A percentile compares a stretch with the other conserved stretches of the same genome.
Evolutionary conservation across 2,113 vertebrate species (phyloP).

Genomic region (Tylochromis polylepis): DNA sequence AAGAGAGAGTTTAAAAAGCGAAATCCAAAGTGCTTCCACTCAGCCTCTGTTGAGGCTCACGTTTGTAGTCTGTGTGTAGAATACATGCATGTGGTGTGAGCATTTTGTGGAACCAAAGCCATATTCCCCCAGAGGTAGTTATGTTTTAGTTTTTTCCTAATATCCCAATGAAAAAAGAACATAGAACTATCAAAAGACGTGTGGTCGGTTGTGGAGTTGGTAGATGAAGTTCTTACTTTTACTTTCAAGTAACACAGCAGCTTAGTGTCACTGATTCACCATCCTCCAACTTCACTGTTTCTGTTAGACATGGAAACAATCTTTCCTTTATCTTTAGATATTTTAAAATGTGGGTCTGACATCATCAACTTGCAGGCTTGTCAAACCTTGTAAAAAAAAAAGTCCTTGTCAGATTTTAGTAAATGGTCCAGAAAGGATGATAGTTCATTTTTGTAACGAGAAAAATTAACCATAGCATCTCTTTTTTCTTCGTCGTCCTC

Average conservation of each 20-base stretch:
- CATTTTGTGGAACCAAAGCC: constrained; percentile 47
- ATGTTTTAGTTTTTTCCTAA: background rate
- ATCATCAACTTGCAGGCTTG: background rate
- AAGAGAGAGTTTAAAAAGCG: background rate
- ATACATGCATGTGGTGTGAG: constrained; percentile 22
- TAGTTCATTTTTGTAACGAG: background rate
- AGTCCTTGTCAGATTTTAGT: background rate
- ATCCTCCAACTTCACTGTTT: background rate
- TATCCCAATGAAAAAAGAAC: background rate
- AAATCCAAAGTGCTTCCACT: constrained; percentile 32
- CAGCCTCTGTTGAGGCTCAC: constrained; percentile 6
- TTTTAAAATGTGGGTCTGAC: background rate
- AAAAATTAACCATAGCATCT: background rate
- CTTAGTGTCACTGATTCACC: background rate
- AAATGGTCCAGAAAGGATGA: background rate
- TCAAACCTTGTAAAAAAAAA: background rate
- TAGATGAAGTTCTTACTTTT: background rate
- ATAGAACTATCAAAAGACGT: background rate
- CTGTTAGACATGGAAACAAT: background rate
- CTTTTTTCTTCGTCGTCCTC: background rate
- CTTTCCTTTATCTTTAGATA: background rate
- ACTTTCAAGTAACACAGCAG: background rate
- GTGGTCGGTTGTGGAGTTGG: background rate
- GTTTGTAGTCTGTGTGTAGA: constrained; percentile 10
- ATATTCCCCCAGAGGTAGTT: background rate